These are phyloP conservation scores for Megamerina dolium DNA, from an alignment of 2,888 invertebrate genomes.

Conservation along the genomic window DNA sequence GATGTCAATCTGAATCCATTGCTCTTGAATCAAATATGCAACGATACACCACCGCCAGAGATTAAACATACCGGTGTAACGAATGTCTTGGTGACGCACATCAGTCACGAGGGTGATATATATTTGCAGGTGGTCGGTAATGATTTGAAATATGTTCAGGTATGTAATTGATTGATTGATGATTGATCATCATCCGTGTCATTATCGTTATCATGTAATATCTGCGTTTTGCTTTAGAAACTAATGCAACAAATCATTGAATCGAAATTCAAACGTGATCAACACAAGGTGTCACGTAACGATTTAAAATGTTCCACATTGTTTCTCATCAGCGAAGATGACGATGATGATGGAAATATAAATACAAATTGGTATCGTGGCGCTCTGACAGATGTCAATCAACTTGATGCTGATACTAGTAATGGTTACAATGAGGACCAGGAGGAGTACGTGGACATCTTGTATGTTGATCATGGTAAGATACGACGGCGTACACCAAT, in stretches of 20 bases:
- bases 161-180: slow-evolving; percentile 6
- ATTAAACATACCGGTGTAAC: slow-evolving; percentile 36
- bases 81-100: slow-evolving; percentile 41
- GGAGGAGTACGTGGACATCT: slow-evolving; percentile 49
- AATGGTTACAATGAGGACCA: slow-evolving; percentile 33
- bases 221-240: slow-evolving; percentile 21
- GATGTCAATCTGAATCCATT: slow-evolving; percentile 62
- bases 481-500: slow-evolving; percentile 48
- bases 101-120: slow-evolving; percentile 43
- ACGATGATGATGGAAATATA: slow-evolving; percentile 12
- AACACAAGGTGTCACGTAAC: slow-evolving; percentile 33
- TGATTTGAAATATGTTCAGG: slow-evolving; percentile 42
- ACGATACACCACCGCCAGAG: slow-evolving; percentile 40
- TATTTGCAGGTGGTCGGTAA: slow-evolving; percentile 40
- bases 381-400: slow-evolving; percentile 40
- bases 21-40: slow-evolving; percentile 54
- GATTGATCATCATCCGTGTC: too few species aligned
- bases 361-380: slow-evolving; percentile 51
- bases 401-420: background rate
- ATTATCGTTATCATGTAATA: background rate
- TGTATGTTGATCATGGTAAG: slow-evolving; percentile 55
- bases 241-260: slow-evolving; percentile 35
- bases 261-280: slow-evolving; percentile 38
- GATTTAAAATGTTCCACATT: slow-evolving; percentile 46
- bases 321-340: slow-evolving; percentile 51